Base-by-base conservation (phyloP, 2,888 invertebrate genomes). In the Xestia sexstrigata region DNA sequence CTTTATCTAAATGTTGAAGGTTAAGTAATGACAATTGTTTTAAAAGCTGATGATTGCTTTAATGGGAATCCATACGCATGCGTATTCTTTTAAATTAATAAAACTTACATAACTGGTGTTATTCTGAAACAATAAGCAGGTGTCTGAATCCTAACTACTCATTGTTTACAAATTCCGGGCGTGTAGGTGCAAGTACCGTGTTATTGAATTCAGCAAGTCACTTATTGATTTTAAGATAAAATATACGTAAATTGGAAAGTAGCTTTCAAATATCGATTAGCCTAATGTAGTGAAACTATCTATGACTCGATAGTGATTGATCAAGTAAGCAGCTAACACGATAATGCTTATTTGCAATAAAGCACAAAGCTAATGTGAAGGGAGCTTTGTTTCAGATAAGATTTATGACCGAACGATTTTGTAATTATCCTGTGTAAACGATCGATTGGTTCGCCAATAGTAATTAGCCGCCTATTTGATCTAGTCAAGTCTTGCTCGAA, bases 221-320 rank as follows among this genome's bases (percentile, higher is more conserved):
- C 58, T 62, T 76, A 82, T 82, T 79, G 77, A 67, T 79, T 78
- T 82, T 82, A 30, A 60, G 58, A 58, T 82, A 76, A 76, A 42
- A 66, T 58, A 49, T 26, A 26, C 30, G 66, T 60, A 23, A 45
- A 45, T 58, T 82, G 45, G 83, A 83, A 83, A 63, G 63, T 49
- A 42, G 42, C 71, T 68, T 58, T 83, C 39, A 79, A 83, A 79
- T 68, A 79, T 62, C 49, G 55, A 70, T 71, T 49, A 52, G n/a
- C n/a, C 67, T 72, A 83, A 83, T 71, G 63, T 55, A 45, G 55
- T 35, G 72, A 42, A 68, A 83, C 83, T 83, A 69, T 42, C 20
- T 52, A 45, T 26, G 26, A 35, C 66, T 9, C 11, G 47, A 60
- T 60, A 60, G 8, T 79, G 66, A 80, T 65, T 17, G 65, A 78